Conservation (phyloP, 2,797 vertebrate genomes). For the Tenualosa ilisha region DNA sequence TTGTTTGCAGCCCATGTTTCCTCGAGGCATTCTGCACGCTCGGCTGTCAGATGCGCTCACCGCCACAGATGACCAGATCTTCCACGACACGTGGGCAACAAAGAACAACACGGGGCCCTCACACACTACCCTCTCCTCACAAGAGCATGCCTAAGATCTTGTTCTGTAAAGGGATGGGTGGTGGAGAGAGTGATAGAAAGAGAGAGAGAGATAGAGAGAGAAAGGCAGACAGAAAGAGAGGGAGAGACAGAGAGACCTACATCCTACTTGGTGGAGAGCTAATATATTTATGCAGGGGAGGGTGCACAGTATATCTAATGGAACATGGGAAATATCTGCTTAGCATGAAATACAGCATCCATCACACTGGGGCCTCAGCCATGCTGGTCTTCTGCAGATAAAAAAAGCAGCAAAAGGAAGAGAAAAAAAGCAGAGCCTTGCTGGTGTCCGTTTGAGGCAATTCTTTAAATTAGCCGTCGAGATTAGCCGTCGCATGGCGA, state of each 20-base stretch:
- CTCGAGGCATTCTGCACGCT: slow-evolving; percentile 66
- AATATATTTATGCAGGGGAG: slow-evolving; percentile 66
- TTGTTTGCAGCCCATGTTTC: slow-evolving; percentile 54
- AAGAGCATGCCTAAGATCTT: background rate
- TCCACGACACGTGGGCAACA: slow-evolving; percentile 77
- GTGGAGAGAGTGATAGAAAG: background rate
- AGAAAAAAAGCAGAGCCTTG: background rate
- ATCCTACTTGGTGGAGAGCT: slow-evolving; percentile 65
- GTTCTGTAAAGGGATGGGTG: background rate
- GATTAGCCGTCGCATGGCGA: slow-evolving; percentile 78
- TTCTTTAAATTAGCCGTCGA: slow-evolving; percentile 74
- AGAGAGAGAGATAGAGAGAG: slow-evolving; percentile 41
- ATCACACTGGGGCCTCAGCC: slow-evolving; percentile 28
- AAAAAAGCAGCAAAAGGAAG: slow-evolving; percentile 7
- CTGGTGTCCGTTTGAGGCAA: slow-evolving; percentile 69
- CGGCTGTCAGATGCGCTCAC: slow-evolving; percentile 67
- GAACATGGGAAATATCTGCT: slow-evolving; percentile 61
- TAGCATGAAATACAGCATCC: slow-evolving; percentile 60
- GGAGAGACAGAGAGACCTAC: slow-evolving; percentile 47
- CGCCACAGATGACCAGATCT: slow-evolving; percentile 70
- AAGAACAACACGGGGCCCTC: slow-evolving; percentile 69
- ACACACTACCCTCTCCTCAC: slow-evolving; percentile 2
- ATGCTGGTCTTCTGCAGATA: slow-evolving; percentile 34
- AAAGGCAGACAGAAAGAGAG: background rate
- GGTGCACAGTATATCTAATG: slow-evolving; percentile 60